Percentiles rank a stretch among this genome's conserved stretches.
Conservation (phyloP, 2,113 vertebrate species). For the Erinaceus europaeus region DNA sequence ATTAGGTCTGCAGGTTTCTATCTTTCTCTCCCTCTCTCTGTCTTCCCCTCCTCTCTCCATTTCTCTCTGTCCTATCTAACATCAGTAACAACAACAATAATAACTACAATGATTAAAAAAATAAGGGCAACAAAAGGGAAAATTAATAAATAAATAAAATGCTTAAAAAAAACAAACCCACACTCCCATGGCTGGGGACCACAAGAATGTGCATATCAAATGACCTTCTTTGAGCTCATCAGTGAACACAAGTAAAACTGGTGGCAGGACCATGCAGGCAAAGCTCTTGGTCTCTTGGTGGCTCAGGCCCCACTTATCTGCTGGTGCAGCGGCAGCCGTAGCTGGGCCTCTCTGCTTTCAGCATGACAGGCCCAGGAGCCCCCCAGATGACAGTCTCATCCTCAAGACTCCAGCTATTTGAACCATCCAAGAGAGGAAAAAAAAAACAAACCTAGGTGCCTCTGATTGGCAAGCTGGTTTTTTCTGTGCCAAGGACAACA, state of each 20-base stretch:
- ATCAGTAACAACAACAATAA: too few species aligned
- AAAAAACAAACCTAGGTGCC: neutral
- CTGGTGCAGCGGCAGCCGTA: neutral
- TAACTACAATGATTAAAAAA: too few species aligned
- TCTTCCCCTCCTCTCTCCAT: too few species aligned
- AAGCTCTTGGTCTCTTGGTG: neutral
- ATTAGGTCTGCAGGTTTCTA: too few species aligned
- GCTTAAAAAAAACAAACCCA: too few species aligned
- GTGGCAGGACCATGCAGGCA: neutral
- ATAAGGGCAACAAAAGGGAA: too few species aligned
- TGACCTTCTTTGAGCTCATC: neutral
- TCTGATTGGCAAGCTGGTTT: neutral
- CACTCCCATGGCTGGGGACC: conserved; percentile 36
- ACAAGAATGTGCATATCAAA: conserved; percentile 34
- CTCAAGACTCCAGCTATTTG: conserved; percentile 12
- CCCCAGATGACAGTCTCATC: neutral
- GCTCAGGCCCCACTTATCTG: neutral
- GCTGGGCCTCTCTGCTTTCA: conserved; percentile 9
- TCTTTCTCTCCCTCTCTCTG: too few species aligned
- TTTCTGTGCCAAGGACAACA: neutral
- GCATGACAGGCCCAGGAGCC: neutral
- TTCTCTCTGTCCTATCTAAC: too few species aligned
- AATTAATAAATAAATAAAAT: too few species aligned
- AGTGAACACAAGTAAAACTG: neutral
- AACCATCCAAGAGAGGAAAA: neutral